phyloP scores from a whole-genome alignment of 2,113 vertebrate genomes.

The Leptobrachium leishanense region DNA sequence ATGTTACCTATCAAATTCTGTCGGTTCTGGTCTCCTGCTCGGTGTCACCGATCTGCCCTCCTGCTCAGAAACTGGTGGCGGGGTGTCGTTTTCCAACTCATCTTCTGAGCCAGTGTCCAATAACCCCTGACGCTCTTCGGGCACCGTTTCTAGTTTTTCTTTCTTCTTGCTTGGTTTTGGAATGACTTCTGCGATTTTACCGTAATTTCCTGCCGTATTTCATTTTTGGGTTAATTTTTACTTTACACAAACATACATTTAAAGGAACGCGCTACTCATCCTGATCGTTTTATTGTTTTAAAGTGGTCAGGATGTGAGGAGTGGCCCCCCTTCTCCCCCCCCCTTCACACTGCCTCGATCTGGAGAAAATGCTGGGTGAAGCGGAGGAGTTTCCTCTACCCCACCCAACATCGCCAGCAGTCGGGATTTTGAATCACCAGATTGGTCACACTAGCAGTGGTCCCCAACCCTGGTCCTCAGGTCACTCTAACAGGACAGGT shows the following conservation, averaged over 20 bases:
- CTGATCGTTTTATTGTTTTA: too few species aligned
- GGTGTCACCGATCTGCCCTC: slow-evolving; percentile 69
- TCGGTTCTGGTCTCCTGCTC: slow-evolving; percentile 71
- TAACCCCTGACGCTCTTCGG: slow-evolving; percentile 61
- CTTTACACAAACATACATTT: neutral
- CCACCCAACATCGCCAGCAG: too few species aligned
- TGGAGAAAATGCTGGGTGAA: too few species aligned
- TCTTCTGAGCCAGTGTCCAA: slow-evolving; percentile 60
- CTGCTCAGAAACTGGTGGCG: slow-evolving; percentile 36
- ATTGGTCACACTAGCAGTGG: too few species aligned
- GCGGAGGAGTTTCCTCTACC: too few species aligned
- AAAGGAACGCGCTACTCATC: too few species aligned
- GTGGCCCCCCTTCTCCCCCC: too few species aligned
- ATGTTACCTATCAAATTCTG: slow-evolving; percentile 77
- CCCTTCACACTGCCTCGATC: too few species aligned
- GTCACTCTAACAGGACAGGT: too few species aligned
- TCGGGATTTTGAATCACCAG: too few species aligned
- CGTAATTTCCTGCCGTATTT: slow-evolving; percentile 76
- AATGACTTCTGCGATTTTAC: slow-evolving; percentile 71
- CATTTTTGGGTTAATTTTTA: neutral
- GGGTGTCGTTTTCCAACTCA: slow-evolving; percentile 67
- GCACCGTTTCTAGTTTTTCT: slow-evolving; percentile 55
- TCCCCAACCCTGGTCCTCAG: too few species aligned
- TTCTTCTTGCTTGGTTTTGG: slow-evolving; percentile 62
- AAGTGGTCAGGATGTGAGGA: too few species aligned